Percentiles rank a stretch among this genome's conserved stretches.
Conservation (phyloP, 2,113 vertebrate genomes). For the Bubalus kerabau region DNA sequence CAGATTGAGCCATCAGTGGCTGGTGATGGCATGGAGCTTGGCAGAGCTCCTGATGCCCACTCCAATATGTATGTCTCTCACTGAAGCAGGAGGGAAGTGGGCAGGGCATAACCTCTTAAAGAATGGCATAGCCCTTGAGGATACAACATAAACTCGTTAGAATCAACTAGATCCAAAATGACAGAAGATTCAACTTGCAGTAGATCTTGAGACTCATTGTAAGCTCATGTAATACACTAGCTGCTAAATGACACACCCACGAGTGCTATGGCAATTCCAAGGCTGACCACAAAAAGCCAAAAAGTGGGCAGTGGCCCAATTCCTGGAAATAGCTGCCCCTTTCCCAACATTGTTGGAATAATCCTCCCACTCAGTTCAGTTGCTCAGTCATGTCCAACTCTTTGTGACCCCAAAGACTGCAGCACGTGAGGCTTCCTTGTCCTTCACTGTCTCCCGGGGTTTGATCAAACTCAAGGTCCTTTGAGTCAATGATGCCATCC, state of each 20-base stretch:
- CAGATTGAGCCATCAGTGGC: too few relatives aligned
- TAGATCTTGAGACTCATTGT: neutral
- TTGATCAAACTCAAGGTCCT: neutral
- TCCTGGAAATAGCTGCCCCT: neutral
- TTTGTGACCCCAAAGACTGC: neutral
- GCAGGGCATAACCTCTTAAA: neutral
- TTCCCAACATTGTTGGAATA: neutral
- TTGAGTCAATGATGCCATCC: neutral
- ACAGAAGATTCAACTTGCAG: neutral
- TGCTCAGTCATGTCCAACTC: neutral
- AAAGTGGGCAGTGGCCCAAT: neutral
- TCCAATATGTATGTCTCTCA: neutral
- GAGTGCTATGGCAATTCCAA: neutral
- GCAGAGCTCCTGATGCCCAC: neutral
- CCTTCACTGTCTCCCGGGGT: neutral
- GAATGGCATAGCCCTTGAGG: neutral
- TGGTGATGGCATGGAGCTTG: rapidly evolving
- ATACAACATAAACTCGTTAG: neutral
- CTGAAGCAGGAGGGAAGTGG: neutral
- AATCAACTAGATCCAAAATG: neutral
- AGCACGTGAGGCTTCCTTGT: neutral
- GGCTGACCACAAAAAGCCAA: neutral
- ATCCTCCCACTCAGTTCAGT: neutral
- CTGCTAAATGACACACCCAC: neutral
- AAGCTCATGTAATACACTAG: neutral